Base-by-base conservation (phyloP, 2,113 vertebrate species). In the Pseudolaguvia tuberculata region DNA sequence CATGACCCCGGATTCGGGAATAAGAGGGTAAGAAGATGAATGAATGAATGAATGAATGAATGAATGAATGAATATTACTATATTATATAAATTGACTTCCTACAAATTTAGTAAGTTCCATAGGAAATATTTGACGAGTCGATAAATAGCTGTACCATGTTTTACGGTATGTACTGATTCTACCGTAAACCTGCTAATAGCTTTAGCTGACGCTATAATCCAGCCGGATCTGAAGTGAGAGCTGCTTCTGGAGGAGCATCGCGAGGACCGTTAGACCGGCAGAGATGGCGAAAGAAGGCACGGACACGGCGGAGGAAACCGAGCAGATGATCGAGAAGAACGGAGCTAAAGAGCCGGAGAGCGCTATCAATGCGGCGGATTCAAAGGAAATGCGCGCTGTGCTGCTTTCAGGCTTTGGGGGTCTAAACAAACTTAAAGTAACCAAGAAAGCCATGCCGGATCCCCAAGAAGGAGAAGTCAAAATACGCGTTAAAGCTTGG, bases 401-500 rank as follows among this genome's bases (percentile, higher is more conserved):
- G 85, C 83, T 98, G 50, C 87, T 98, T 81, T 83, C 92, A 13
- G 94, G 91, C 58, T 98, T 98, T 79, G 96, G 96, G 29, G 96
- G 95, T 66, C 91, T 98, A 39, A 97, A 93, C 92, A 98, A 98
- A 93, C 93, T 98, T 87, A 87, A 94, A 83, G 93, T 97, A 23
- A 87, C 88, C 87, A 90, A 91, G 88, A 96, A 90, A 89, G 82
- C 91, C 76, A 96, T 98, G 94, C 96, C 96, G 13, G 96, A 98
- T 87, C 93, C 95, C 0, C 94, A 91, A 86, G 92, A 93, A 52
- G 92, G 95, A n/a, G 95, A 98, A 87, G 90, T 97, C 81, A 97
- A 96, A 89, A 96, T 98, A 85, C 94, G 94, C 80, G 94, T 97
- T 84, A 98, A 98, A 95, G 93, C 96, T 82, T 97, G 96, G 96